Evolutionary conservation across 2,797 vertebrate species (phyloP), one percentile per base, ranked within the genome.

Genomic region (Spinus olivaceus): DNA sequence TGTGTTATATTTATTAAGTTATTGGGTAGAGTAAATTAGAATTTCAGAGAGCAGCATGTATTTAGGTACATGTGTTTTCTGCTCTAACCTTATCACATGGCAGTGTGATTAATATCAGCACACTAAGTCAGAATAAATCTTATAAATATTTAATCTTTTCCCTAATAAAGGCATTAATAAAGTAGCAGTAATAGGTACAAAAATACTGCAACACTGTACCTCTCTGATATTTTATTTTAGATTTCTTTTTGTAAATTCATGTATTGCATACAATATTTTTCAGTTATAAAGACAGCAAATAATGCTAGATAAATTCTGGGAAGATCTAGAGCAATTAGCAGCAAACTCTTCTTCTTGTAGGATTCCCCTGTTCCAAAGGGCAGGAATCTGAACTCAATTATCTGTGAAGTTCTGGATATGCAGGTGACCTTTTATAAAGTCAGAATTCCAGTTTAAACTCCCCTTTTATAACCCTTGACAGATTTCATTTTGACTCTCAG

Each of bases 141-240:
- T 39, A 41, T 67, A 86, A 94, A 94, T 85, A 82, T 89, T 85
- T 92, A 53, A 87, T 70, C 5, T 53, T 87, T 79, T 27, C 73
- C 51, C 41, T 64, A 64, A 64, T 5, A 77, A 70, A 85, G 46
- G 6, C 17, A 60, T 82, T 84, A 91, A 72, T 85, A 82, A 60
- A 64, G 27, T 67, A 64, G 21, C 20, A 89, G 8, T 53, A 77
- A 82, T 35, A 84, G n/a, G 18, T 51, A 6, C 53, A 88, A 66
- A 19, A 80, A 72, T 77, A 24, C 3, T 82, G 42, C 37, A 69
- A 46, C 3, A 19, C 10, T 10, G 1, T 14, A 56, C 8, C 3
- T 60, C 56, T 80, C 22, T 15, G 8, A 3, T 65, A 33, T 88
- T 53, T 64, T 78, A 28, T 44, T 73, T 74, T 25, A 17, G 17